These are phyloP conservation scores for Neolamprologus falcicula DNA, from an alignment of 2,113 vertebrate genomes.

Conservation along the genomic window DNA sequence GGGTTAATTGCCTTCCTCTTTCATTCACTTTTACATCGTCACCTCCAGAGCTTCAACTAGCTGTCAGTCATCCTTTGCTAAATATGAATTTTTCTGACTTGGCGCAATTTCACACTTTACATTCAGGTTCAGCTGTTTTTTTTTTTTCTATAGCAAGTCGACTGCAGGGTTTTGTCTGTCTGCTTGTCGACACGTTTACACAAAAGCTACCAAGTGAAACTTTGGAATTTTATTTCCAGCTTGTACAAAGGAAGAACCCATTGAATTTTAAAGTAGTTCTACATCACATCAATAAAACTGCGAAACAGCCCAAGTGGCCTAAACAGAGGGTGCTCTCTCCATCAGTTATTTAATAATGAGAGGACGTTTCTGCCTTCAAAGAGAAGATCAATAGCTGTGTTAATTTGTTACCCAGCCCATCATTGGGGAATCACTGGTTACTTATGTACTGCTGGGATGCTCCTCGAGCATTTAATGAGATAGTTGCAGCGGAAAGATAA, in stretches of 20 bases:
- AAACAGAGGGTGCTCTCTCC: not conserved
- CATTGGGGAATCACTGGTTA: not conserved
- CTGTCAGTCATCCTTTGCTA: not conserved
- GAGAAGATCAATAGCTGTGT: not conserved
- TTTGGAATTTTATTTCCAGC: not conserved
- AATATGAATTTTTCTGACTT: not conserved
- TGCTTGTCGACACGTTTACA: not conserved
- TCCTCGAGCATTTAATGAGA: not conserved
- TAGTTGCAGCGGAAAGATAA: not conserved
- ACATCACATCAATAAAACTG: not conserved
- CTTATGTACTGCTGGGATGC: not conserved
- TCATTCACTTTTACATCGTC: not conserved
- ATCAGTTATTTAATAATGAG: not conserved
- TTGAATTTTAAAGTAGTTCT: not conserved
- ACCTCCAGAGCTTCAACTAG: not conserved
- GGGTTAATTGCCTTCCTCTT: not conserved
- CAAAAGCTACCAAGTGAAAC: not conserved
- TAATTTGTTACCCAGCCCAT: not conserved
- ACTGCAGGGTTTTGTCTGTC: not conserved
- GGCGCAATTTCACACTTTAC: not conserved
- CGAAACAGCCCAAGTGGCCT: not conserved
- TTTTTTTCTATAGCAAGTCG: rapidly evolving
- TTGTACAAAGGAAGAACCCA: not conserved
- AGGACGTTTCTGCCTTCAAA: not conserved
- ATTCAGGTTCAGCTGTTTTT: not conserved